A percentile compares a stretch with the other conserved stretches of the same genome.
These are phyloP conservation scores for Antedon bifida DNA, from an alignment of 35 echinoderm and acorn worm genomes.

Conservation along the genomic window DNA sequence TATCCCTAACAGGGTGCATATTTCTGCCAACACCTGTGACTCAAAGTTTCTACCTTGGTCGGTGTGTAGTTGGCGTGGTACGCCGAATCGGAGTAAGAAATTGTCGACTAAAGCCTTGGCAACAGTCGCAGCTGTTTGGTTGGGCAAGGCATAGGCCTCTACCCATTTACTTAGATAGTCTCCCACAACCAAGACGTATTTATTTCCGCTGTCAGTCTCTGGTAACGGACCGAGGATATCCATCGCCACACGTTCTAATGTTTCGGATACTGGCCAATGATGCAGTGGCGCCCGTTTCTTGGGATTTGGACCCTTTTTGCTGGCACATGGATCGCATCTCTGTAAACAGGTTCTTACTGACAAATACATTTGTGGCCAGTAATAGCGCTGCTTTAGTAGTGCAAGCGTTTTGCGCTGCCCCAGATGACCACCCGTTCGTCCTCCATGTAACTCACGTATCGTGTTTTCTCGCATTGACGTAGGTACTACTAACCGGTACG, in stretches of 20 bases:
- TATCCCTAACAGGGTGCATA: constrained; percentile 9
- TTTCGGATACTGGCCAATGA: neutral
- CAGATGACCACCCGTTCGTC: constrained; percentile 25
- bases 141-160: constrained; percentile 30
- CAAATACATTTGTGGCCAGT: constrained; percentile 28
- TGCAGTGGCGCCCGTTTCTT: constrained; percentile 17
- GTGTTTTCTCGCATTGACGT: constrained; percentile 1
- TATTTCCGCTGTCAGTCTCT: constrained; percentile 11
- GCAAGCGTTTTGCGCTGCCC: constrained; percentile 24
- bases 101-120: constrained; percentile 29
- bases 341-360: constrained; percentile 21
- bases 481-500: constrained; percentile 17
- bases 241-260: constrained; percentile 25
- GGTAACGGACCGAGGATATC: constrained; percentile 47
- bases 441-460: constrained; percentile 9
- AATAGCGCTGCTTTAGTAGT: constrained; percentile 22
- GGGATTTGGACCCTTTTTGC: constrained; percentile 13
- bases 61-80: constrained; percentile 24
- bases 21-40: constrained; percentile 9
- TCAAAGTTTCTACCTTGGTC: constrained; percentile 31
- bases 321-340: constrained; percentile 31
- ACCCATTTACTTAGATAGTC: constrained; percentile 55
- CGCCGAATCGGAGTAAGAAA: constrained; percentile 35
- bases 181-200: constrained; percentile 16
- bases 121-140: constrained; percentile 31